phyloP scores from a whole-genome alignment of 2,797 vertebrate species.

The Lepidocolaptes lacrymiger region DNA sequence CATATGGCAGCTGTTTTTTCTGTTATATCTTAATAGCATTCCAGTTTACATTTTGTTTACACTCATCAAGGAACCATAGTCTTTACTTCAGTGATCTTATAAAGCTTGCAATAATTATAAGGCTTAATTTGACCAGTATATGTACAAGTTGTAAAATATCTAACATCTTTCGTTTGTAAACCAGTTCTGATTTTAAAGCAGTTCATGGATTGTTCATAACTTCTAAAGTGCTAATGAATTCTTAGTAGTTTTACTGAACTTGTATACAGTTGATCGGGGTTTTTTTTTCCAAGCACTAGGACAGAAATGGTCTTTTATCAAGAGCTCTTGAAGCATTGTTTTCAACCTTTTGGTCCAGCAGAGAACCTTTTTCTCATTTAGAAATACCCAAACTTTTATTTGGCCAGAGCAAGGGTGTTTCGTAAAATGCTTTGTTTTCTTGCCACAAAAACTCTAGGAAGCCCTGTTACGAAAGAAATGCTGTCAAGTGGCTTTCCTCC shows the following conservation, averaged over 20 bases:
- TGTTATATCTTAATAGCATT: background rate
- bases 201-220: background rate
- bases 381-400: constrained; percentile 61
- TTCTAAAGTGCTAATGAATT: background rate
- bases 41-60: background rate
- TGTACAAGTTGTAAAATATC: background rate
- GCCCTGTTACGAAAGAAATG: constrained; percentile 70
- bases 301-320: background rate
- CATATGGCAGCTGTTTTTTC: background rate
- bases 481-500: constrained; percentile 71
- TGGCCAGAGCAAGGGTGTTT: constrained; percentile 63
- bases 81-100: background rate
- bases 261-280: background rate
- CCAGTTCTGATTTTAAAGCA: constrained; percentile 6
- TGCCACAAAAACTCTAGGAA: constrained; percentile 73
- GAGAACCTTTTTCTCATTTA: constrained; percentile 25
- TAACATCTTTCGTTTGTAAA: background rate
- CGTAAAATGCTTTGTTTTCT: constrained; percentile 73
- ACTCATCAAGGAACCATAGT: background rate
- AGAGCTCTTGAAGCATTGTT: background rate
- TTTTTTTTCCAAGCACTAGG: background rate
- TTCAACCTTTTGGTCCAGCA: constrained; percentile 31
- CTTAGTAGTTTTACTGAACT: background rate
- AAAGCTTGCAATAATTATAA: background rate
- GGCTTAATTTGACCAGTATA: background rate